Conservation (phyloP, 2,797 vertebrate species). For the Chlorospingus semifuscus region DNA sequence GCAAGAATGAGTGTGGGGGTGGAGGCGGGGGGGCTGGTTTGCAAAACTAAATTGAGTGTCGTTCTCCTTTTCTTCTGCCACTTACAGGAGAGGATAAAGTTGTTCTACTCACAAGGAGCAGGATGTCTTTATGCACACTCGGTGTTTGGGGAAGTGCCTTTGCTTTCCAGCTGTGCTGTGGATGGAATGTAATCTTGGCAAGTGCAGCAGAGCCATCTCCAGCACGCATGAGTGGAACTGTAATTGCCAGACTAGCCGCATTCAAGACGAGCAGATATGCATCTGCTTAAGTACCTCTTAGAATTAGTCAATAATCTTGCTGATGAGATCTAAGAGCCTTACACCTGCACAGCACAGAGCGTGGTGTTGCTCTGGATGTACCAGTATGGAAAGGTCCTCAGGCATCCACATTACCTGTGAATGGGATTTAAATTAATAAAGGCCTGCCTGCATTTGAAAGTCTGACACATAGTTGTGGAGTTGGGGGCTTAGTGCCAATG, state of each 20-base stretch:
- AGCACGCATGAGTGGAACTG: slow-evolving; percentile 22
- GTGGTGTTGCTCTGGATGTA: slow-evolving; percentile 46
- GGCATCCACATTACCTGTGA: neutral
- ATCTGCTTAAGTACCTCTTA: slow-evolving; percentile 63
- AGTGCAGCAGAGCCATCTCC: slow-evolving; percentile 28
- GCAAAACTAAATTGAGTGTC: neutral
- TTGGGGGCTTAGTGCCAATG: slow-evolving; percentile 38
- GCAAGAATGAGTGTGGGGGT: neutral
- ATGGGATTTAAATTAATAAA: slow-evolving; percentile 43
- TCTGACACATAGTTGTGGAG: neutral
- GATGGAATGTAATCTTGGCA: slow-evolving; percentile 36
- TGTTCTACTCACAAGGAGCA: neutral
- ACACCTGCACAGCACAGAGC: slow-evolving; percentile 52
- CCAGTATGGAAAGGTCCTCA: slow-evolving; percentile 55
- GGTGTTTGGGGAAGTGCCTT: neutral
- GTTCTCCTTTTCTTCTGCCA: neutral
- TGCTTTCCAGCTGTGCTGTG: slow-evolving; percentile 30
- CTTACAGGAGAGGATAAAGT: neutral
- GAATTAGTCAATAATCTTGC: slow-evolving; percentile 53
- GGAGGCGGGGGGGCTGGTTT: neutral
- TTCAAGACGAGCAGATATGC: slow-evolving; percentile 15
- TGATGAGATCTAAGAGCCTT: slow-evolving; percentile 61
- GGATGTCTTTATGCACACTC: neutral
- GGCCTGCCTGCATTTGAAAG: neutral
- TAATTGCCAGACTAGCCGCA: slow-evolving; percentile 40